Evolutionary conservation across 2,797 vertebrate genomes (phyloP).

Genomic region (Potorous gilbertii): DNA sequence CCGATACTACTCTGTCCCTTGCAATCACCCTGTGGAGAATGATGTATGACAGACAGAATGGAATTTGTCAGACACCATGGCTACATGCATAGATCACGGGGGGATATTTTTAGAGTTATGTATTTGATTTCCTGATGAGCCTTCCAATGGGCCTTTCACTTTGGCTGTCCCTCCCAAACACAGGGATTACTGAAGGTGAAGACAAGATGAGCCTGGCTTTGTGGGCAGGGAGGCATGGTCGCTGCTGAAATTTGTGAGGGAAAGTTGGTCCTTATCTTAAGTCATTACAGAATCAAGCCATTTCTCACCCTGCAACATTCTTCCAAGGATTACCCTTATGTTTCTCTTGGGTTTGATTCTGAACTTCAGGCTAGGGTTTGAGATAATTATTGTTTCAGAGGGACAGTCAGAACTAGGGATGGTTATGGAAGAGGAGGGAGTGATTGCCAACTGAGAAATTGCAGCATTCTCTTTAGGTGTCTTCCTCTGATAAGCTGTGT

Average conservation of each 20-base stretch:
- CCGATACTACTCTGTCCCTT: constrained; percentile 84
- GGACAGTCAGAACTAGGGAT: neutral
- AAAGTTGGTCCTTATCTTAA: constrained; percentile 63
- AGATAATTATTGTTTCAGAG: neutral
- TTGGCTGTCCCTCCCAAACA: constrained; percentile 72
- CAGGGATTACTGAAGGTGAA: constrained; percentile 65
- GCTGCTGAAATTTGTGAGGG: constrained; percentile 67
- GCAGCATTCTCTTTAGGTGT: neutral
- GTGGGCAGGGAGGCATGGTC: constrained; percentile 58
- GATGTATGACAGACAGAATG: constrained; percentile 87
- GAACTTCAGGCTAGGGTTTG: neutral
- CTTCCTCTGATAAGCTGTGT: neutral
- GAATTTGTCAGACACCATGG: constrained; percentile 85
- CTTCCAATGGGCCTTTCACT: constrained; percentile 79
- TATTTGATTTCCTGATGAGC: constrained; percentile 82
- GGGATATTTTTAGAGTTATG: constrained; percentile 86
- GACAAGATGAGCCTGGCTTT: constrained; percentile 76
- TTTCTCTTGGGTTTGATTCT: neutral
- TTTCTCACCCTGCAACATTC: constrained; percentile 6
- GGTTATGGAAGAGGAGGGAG: no score
- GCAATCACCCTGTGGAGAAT: constrained; percentile 86
- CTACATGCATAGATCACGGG: constrained; percentile 81
- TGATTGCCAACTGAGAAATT: neutral
- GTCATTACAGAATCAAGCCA: constrained; percentile 19
- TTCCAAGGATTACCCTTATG: neutral